Conservation (phyloP, 2,888 invertebrate genomes). For the Agonopterix alstromeriana region DNA sequence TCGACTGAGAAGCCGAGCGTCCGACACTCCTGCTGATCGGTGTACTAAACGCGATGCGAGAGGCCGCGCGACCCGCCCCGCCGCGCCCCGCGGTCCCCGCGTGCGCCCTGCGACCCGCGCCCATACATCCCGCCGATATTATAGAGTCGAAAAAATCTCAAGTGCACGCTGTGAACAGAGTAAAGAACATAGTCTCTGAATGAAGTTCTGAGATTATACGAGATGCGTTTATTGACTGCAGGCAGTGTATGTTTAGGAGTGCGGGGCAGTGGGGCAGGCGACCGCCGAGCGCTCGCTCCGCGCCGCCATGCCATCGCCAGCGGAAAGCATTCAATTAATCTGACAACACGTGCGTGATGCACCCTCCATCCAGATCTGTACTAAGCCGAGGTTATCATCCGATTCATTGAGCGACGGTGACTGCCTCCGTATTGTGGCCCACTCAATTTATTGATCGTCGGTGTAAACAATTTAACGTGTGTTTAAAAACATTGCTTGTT, state of each 20-base stretch:
- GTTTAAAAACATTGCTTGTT: neutral
- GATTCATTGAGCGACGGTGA: conserved; percentile 43
- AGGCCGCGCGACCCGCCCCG: conserved; percentile 61
- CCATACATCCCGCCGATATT: conserved; percentile 21
- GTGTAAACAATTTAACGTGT: neutral
- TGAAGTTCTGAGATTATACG: neutral
- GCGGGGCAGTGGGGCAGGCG: conserved; percentile 13
- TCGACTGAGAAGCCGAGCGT: conserved; percentile 71
- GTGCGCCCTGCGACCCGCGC: conserved; percentile 43
- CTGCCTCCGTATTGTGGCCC: conserved; percentile 8
- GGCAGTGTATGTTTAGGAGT: conserved; percentile 26
- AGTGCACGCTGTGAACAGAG: conserved; percentile 25
- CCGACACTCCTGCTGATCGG: conserved; percentile 75
- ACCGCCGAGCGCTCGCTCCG: conserved; percentile 6
- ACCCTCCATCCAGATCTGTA: conserved; percentile 25
- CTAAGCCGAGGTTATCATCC: conserved; percentile 41
- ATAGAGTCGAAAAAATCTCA: conserved; percentile 46
- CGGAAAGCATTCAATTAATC: conserved; percentile 63
- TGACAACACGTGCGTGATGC: conserved; percentile 68
- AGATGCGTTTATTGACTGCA: conserved; percentile 14
- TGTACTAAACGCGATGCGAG: conserved; percentile 72
- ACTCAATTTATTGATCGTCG: conserved; percentile 3
- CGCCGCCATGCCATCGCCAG: conserved; percentile 9
- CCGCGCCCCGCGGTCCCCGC: conserved; percentile 12
- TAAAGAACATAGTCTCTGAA: conserved; percentile 8